These are phyloP conservation scores for Pitangus sulphuratus DNA, from an alignment of 2,797 vertebrate species.

Conservation along the genomic window DNA sequence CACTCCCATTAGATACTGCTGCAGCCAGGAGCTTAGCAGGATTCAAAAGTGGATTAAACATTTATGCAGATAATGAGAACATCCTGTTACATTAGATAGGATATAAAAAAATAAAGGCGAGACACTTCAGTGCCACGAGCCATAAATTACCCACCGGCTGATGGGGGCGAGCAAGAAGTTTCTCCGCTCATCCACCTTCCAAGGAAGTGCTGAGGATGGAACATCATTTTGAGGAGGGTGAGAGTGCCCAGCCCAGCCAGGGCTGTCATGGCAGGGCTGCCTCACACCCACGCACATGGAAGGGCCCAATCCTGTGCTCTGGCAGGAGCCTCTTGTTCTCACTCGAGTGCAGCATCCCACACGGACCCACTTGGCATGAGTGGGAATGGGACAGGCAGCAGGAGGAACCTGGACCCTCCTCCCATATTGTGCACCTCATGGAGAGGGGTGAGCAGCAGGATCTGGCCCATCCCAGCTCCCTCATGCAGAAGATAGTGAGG, in stretches of 20 bases:
- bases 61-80: conserved; percentile 68
- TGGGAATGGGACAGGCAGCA: background rate
- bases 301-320: background rate
- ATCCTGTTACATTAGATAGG: conserved; percentile 57
- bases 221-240: background rate
- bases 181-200: background rate
- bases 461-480: background rate
- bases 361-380: accelerated
- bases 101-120: conserved; percentile 66
- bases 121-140: conserved; percentile 50
- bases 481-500: accelerated
- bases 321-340: background rate
- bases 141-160: conserved; percentile 42
- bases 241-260: background rate
- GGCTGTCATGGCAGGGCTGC: background rate
- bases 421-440: accelerated
- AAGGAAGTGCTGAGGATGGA: background rate
- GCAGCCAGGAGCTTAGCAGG: conserved; percentile 20
- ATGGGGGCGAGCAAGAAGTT: background rate
- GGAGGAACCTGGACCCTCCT: background rate
- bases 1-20: background rate
- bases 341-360: background rate
- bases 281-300: accelerated
- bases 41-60: conserved; percentile 62
- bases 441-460: background rate